phyloP scores from a whole-genome alignment of 2,113 vertebrate species.

The Myotis brandtii region DNA sequence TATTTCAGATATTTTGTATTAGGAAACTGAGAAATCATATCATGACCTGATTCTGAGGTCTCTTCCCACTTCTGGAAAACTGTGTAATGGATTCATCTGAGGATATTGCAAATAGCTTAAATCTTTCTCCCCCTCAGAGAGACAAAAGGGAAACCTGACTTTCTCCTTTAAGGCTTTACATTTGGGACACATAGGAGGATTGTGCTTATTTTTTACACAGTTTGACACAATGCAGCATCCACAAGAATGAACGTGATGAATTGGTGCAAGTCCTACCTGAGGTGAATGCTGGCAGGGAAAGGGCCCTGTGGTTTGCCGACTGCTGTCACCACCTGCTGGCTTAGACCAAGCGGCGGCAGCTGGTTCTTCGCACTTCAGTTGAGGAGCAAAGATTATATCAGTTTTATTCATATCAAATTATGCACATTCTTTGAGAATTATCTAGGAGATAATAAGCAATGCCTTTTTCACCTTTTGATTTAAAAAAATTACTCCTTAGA shows the following conservation, averaged over 20 bases:
- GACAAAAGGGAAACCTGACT: not conserved
- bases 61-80: not conserved
- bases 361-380: not conserved
- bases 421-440: not conserved
- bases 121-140: not conserved
- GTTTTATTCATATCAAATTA: constrained; percentile 22
- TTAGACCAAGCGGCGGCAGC: not conserved
- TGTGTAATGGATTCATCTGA: not conserved
- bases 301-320: too few relatives aligned
- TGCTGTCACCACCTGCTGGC: not conserved
- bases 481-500: not conserved
- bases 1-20: not conserved
- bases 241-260: not conserved
- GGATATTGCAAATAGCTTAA: not conserved
- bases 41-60: not conserved
- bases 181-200: not conserved
- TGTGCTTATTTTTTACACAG: not conserved
- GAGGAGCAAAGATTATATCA: not conserved
- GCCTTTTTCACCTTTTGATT: not conserved
- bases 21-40: not conserved
- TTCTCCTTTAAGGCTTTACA: not conserved
- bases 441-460: not conserved
- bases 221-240: not conserved
- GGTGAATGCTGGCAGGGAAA: too few relatives aligned
- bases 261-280: not conserved